Evolutionary conservation across 2,797 vertebrate species (phyloP).

Genomic region (Cacajao melanocephalus): DNA sequence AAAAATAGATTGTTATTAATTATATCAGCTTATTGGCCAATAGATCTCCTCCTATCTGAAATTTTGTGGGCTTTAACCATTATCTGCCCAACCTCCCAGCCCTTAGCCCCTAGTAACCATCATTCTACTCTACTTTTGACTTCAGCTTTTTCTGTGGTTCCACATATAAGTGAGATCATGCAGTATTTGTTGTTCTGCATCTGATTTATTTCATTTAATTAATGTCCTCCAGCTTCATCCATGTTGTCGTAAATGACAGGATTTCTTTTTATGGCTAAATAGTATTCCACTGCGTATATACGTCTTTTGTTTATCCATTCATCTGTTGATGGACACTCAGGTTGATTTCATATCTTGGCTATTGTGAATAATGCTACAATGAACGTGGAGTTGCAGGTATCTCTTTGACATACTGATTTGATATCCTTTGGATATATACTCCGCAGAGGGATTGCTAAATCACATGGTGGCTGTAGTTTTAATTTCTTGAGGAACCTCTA

Average conservation of each 20-base stretch:
- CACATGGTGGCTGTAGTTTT: not conserved
- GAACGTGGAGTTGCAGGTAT: not conserved
- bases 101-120: not conserved
- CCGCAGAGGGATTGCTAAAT: not conserved
- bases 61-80: not conserved
- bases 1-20: no score
- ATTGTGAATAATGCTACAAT: not conserved
- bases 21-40: not conserved
- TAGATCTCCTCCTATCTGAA: not conserved
- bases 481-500: not conserved
- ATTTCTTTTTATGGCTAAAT: not conserved
- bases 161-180: not conserved
- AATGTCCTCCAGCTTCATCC: not conserved
- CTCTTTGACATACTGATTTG: not conserved
- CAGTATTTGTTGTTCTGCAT: not conserved
- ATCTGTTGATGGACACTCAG: not conserved
- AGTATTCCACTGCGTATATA: not conserved
- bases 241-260: not conserved
- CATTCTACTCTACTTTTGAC: not conserved
- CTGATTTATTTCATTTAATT: not conserved
- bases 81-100: not conserved
- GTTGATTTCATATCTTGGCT: not conserved
- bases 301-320: not conserved
- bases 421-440: not conserved
- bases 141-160: not conserved